Evolutionary conservation across 2,113 vertebrate species (phyloP), one percentile per base, ranked within the genome.

Genomic region (Isurus oxyrinchus): DNA sequence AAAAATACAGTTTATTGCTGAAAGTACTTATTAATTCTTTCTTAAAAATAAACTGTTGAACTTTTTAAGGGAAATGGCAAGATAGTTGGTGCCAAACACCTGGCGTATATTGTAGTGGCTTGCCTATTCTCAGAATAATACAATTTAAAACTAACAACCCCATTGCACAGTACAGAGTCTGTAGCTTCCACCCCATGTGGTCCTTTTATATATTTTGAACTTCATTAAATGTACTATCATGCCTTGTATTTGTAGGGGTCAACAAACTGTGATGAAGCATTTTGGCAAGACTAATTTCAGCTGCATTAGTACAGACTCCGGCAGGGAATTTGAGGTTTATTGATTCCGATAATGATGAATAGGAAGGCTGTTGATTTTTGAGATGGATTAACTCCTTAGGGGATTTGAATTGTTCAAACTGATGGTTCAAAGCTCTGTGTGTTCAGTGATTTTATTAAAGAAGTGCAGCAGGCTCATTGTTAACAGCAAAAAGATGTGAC

Each of bases 311-410:
- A 91, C 59, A 61, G 57, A 94, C 19, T 94, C 61, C 10, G 16
- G n/a, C 57, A 63, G 27, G 84, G 93, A 63, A 63, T 66, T 94
- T 94, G n/a, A 94, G 93, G 63, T 21, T 44, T 94, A 25, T 94
- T 44, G 93, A 94, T 94, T 21, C 35, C 40, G 1, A 40, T 67
- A 23, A 66, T 66, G 91, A 94, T 63, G 14, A 63, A 94, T 66
- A 94, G 61, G 67, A 94, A 94, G 40, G 57, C 63, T 94, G 25
- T 94, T 94, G 31, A 40, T 67, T 94, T 94, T n/a, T 44, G 61
- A n/a, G 67, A 67, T 61, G 44, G 93, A 66, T 94, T 94, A 67
- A n/a, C 91, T 44, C 61, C 61, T 94, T 1, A 5, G 57, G 35
- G n/a, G 94, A 31, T 55, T 72, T 95, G 66, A 72, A 95, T 27